phyloP scores from a whole-genome alignment of 1,140 invertebrate genomes.

The Philotrypesis tridentata region DNA sequence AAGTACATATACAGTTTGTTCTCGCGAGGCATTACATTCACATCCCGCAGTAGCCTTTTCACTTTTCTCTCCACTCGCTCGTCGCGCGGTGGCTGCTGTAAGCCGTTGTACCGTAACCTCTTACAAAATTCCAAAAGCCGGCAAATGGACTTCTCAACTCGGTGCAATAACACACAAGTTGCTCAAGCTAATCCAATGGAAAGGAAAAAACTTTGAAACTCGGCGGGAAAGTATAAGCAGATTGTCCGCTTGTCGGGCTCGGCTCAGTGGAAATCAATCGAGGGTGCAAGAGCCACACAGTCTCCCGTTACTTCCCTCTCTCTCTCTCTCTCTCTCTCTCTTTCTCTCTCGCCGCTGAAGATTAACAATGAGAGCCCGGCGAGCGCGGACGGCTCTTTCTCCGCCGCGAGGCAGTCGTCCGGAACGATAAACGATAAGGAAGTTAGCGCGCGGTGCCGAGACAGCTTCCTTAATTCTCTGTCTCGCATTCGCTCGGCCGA shows the following conservation, averaged over 20 bases:
- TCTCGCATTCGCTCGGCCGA: neutral
- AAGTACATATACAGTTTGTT: too few species aligned
- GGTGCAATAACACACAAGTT: too few species aligned
- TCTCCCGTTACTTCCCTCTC: neutral
- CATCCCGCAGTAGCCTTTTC: too few species aligned
- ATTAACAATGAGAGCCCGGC: conserved; percentile 3
- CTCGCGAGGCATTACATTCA: too few species aligned
- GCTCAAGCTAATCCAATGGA: neutral
- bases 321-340: too few species aligned
- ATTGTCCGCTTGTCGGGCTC: neutral
- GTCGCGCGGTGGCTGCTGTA: too few species aligned
- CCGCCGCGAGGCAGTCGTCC: neutral
- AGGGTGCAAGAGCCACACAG: neutral
- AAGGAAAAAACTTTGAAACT: neutral
- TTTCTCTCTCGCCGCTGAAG: too few species aligned
- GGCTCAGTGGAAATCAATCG: conserved; percentile 6
- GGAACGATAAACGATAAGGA: conserved; percentile 14
- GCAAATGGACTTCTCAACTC: too few species aligned
- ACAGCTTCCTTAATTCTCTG: conserved; percentile 8
- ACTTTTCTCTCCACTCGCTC: too few species aligned
- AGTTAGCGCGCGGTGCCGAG: neutral
- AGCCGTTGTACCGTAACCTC: too few species aligned
- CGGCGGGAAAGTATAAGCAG: neutral
- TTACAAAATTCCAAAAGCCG: too few species aligned
- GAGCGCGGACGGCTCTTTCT: neutral